These are phyloP conservation scores for Lacanobia wlatinum DNA, from an alignment of 2,888 invertebrate genomes.

Conservation along the genomic window DNA sequence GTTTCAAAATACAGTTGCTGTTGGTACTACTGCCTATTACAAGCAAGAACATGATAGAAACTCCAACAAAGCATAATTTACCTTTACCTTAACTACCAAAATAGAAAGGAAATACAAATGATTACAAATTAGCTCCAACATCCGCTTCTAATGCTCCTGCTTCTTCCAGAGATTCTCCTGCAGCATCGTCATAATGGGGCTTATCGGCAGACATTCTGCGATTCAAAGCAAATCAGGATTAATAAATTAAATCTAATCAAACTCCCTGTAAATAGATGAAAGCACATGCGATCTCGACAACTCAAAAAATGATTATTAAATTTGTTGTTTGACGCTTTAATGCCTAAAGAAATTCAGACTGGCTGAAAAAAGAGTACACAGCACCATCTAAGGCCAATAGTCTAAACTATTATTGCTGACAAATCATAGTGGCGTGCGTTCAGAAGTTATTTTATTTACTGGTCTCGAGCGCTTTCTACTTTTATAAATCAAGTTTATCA, in stretches of 20 bases:
- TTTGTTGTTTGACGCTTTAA: not conserved
- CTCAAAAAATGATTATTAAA: not conserved
- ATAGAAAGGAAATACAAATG: not conserved
- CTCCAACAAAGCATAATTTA: not conserved
- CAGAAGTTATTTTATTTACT: conserved; percentile 31
- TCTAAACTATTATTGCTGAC: conserved; percentile 15
- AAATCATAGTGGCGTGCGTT: conserved; percentile 54
- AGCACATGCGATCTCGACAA: conserved; percentile 1
- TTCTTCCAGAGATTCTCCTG: conserved; percentile 80
- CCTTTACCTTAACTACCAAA: too few relatives aligned
- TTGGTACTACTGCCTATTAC: not conserved
- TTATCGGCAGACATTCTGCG: conserved; percentile 62
- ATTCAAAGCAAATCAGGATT: not conserved
- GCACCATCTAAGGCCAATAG: conserved; percentile 48
- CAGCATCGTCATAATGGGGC: conserved; percentile 65
- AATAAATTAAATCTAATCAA: not conserved
- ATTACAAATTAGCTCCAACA: conserved; percentile 86
- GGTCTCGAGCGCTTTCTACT: not conserved
- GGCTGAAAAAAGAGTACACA: not conserved
- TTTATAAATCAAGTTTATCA: not conserved
- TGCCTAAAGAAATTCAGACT: not conserved
- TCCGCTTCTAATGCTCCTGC: conserved; percentile 86
- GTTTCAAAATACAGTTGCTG: not conserved
- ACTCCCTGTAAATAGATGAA: not conserved
- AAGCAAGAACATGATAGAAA: not conserved